Evolutionary conservation across 2,797 vertebrate species (phyloP).

Genomic region (Knipowitschia caucasica): DNA sequence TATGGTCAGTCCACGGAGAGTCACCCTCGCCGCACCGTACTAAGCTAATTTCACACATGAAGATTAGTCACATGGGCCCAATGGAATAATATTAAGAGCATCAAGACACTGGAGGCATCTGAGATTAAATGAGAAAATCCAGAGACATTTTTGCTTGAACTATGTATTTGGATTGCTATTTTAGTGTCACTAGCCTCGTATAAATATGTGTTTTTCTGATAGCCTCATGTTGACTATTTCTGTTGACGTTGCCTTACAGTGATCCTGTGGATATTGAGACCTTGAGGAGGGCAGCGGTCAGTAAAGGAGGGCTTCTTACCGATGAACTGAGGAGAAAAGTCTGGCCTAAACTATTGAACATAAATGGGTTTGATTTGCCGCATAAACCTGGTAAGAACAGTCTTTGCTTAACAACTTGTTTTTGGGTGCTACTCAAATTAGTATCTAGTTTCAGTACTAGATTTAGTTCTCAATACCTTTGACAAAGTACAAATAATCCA

Average conservation of each 20-base stretch:
- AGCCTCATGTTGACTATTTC: not conserved
- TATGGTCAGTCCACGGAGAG: slow-evolving; percentile 25
- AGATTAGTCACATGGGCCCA: slow-evolving; percentile 24
- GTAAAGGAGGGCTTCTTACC: slow-evolving; percentile 78
- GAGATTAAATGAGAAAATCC: slow-evolving; percentile 6
- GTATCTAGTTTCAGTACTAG: no score
- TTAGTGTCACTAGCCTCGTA: not conserved
- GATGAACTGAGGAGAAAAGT: slow-evolving; percentile 82
- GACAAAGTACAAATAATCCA: no score
- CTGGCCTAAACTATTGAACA: slow-evolving; percentile 83
- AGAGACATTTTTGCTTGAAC: not conserved
- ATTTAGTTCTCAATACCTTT: no score
- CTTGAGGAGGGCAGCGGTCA: slow-evolving; percentile 70
- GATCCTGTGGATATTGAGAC: slow-evolving; percentile 79
- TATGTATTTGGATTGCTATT: not conserved
- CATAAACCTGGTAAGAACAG: slow-evolving; percentile 74
- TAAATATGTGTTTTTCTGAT: not conserved
- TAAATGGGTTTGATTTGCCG: slow-evolving; percentile 78
- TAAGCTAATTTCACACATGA: slow-evolving; percentile 43
- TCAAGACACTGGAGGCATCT: slow-evolving; percentile 11
- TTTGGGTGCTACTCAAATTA: no score
- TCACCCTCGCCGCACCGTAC: slow-evolving; percentile 24
- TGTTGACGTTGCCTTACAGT: slow-evolving; percentile 22
- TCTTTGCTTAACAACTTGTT: not conserved
- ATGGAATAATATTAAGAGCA: slow-evolving; percentile 18